A percentile compares a stretch with the other conserved stretches of the same genome.
These are phyloP conservation scores for Peromyscus polionotus DNA, from an alignment of 2,113 vertebrate genomes.

Conservation along the genomic window DNA sequence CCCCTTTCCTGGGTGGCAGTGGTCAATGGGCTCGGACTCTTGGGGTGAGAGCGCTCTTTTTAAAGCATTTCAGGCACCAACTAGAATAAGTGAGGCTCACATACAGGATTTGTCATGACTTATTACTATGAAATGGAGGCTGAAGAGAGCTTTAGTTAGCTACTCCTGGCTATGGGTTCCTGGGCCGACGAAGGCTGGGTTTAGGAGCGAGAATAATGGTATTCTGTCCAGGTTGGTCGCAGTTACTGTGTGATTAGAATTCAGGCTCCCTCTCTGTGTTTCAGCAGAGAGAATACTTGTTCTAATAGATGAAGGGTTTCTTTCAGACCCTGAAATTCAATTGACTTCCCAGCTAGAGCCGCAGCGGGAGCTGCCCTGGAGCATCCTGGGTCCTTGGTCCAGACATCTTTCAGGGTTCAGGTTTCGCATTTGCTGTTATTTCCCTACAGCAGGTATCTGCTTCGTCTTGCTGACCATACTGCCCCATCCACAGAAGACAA, in stretches of 20 bases:
- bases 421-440: slow-evolving; percentile 59
- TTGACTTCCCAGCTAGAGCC: slow-evolving; percentile 66
- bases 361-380: slow-evolving; percentile 45
- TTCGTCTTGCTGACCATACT: neutral
- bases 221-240: slow-evolving; percentile 54
- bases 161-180: neutral
- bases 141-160: slow-evolving; percentile 28
- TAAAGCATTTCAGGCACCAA: slow-evolving; percentile 39
- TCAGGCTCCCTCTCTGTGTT: slow-evolving; percentile 56
- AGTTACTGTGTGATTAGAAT: slow-evolving; percentile 68
- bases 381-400: slow-evolving; percentile 38
- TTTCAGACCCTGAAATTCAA: slow-evolving; percentile 71
- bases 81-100: slow-evolving; percentile 16
- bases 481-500: slow-evolving; percentile 24
- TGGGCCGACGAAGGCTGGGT: neutral
- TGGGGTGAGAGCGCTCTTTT: slow-evolving; percentile 26
- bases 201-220: neutral
- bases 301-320: slow-evolving; percentile 51
- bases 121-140: neutral
- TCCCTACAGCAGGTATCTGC: neutral
- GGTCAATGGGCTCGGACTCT: slow-evolving; percentile 63
- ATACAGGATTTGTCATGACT: neutral
- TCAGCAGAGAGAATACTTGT: slow-evolving; percentile 54
- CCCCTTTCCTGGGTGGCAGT: slow-evolving; percentile 53
- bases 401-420: slow-evolving; percentile 28